A percentile compares a stretch with the other conserved stretches of the same genome.
phyloP scores from a whole-genome alignment of 1,140 invertebrate species.

The Trypoxylus dichotomus region DNA sequence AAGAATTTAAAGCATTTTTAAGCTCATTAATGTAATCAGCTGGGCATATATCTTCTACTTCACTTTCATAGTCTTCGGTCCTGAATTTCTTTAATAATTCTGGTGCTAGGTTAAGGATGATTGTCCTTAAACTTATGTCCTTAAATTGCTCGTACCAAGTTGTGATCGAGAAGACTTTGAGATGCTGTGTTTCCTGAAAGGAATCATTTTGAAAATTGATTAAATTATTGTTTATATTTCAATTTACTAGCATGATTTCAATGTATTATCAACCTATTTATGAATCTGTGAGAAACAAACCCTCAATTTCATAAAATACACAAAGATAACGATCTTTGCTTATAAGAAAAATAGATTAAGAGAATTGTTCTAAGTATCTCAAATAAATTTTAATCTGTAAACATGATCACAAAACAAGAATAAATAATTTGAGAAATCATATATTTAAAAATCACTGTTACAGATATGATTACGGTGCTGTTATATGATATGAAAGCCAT shows the following conservation, averaged over 20 bases:
- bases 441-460: no score
- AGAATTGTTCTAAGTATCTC: no score
- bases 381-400: no score
- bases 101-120: slow-evolving; percentile 44
- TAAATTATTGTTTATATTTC: background rate
- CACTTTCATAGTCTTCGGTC: slow-evolving; percentile 34
- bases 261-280: background rate
- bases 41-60: slow-evolving; percentile 37
- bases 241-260: background rate
- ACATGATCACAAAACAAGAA: no score
- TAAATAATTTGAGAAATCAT: no score
- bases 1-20: slow-evolving; percentile 43
- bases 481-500: no score
- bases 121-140: slow-evolving; percentile 42
- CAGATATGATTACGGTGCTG: no score
- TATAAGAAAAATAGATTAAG: no score
- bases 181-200: slow-evolving; percentile 46
- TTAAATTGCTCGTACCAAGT: slow-evolving; percentile 47
- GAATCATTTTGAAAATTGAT: background rate
- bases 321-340: no score
- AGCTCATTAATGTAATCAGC: slow-evolving; percentile 40
- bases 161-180: slow-evolving; percentile 47
- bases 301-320: no score
- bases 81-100: slow-evolving; percentile 42
- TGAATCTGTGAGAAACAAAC: no score